These are phyloP conservation scores for Chelonus formosanus DNA, from an alignment of 2,888 invertebrate genomes.

Conservation along the genomic window DNA sequence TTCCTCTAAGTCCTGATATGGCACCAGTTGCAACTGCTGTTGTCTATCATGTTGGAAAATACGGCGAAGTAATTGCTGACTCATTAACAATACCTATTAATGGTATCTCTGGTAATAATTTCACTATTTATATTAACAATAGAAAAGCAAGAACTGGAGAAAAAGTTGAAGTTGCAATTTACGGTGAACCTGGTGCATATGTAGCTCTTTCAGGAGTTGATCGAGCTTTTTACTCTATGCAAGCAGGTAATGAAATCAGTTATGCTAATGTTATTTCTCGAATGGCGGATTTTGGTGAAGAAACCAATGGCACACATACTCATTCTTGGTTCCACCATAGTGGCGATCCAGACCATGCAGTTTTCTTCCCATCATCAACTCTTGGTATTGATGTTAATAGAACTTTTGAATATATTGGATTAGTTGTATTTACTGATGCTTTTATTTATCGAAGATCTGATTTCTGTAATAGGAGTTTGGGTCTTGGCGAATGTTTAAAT, in stretches of 20 bases:
- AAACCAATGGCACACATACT: constrained; percentile 84
- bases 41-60: constrained; percentile 84
- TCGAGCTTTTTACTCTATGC: constrained; percentile 89
- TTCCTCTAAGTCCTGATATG: constrained; percentile 87
- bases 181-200: constrained; percentile 93
- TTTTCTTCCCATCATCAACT: constrained; percentile 88
- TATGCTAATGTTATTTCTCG: constrained; percentile 87
- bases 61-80: constrained; percentile 89
- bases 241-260: constrained; percentile 89
- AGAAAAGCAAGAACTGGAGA: constrained; percentile 93
- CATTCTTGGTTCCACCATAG: constrained; percentile 87
- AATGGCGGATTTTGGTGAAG: constrained; percentile 88
- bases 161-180: constrained; percentile 91
- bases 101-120: constrained; percentile 92
- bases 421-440: constrained; percentile 92
- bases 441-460: constrained; percentile 74
- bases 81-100: constrained; percentile 96
- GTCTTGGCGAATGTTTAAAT: constrained; percentile 82
- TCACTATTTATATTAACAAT: constrained; percentile 87
- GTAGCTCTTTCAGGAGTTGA: constrained; percentile 92
- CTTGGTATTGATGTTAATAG: constrained; percentile 94
- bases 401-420: constrained; percentile 89
- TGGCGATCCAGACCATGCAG: constrained; percentile 84
- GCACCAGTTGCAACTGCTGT: constrained; percentile 91
- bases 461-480: constrained; percentile 77